These are phyloP conservation scores for Vultur gryphus DNA, from an alignment of 2,797 vertebrate genomes.

Conservation along the genomic window DNA sequence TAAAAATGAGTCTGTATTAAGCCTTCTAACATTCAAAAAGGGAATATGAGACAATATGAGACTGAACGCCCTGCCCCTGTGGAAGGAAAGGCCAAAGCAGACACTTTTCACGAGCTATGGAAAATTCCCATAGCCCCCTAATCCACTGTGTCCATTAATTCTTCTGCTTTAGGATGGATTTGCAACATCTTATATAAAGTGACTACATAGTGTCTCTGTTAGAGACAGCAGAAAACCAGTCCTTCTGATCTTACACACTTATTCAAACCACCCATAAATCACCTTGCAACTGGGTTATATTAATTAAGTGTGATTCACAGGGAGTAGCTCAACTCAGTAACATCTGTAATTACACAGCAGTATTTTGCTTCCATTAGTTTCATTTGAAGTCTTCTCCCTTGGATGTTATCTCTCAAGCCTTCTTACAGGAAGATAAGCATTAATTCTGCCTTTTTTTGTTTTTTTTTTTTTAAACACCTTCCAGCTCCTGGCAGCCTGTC, in stretches of 20 bases:
- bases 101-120: neutral
- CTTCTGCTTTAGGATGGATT: neutral
- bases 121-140: neutral
- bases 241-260: neutral
- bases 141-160: neutral
- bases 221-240: neutral
- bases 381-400: neutral
- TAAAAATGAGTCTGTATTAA: neutral
- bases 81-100: neutral
- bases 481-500: neutral
- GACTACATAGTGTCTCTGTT: neutral
- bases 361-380: neutral
- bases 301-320: slow-evolving; percentile 31
- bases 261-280: neutral
- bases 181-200: neutral
- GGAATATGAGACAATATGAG: neutral
- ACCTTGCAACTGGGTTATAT: neutral
- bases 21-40: neutral
- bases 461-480: neutral
- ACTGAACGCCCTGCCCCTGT: rapidly evolving
- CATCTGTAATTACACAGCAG: neutral
- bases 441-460: neutral
- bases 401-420: neutral
- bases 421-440: neutral
- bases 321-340: neutral